A percentile compares a stretch with the other conserved stretches of the same genome.
Evolutionary conservation across 1,140 invertebrate genomes (phyloP).

Genomic region (Pachyrhynchus sulphureomaculatus): DNA sequence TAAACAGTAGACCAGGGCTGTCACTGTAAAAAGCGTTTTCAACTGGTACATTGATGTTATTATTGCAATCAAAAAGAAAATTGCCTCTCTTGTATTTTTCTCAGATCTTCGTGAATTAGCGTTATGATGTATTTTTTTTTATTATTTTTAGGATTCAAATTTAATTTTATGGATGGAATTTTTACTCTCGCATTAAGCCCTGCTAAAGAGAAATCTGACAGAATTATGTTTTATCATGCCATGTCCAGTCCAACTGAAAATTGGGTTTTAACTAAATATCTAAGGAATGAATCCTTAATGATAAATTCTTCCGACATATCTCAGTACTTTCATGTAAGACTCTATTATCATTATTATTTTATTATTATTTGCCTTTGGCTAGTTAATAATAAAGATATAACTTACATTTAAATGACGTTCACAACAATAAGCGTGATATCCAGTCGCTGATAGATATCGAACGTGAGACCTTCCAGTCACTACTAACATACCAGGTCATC

Average conservation of each 20-base stretch:
- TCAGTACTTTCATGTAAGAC: constrained; percentile 51
- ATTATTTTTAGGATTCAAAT: constrained; percentile 59
- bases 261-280: constrained; percentile 62
- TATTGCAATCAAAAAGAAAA: too few relatives aligned
- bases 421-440: too few relatives aligned
- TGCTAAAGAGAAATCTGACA: constrained; percentile 53
- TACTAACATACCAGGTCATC: too few relatives aligned
- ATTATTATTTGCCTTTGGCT: not conserved
- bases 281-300: constrained; percentile 61
- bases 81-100: too few relatives aligned
- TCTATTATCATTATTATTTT: not conserved
- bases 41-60: too few relatives aligned
- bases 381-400: not conserved
- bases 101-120: too few relatives aligned
- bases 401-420: too few relatives aligned
- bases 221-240: constrained; percentile 74
- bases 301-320: constrained; percentile 45
- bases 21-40: too few relatives aligned
- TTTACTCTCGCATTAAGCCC: constrained; percentile 68
- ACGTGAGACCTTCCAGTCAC: too few relatives aligned
- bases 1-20: too few relatives aligned
- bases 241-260: constrained; percentile 70
- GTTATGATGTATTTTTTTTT: too few relatives aligned
- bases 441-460: too few relatives aligned
- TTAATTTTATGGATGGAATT: constrained; percentile 75